Percentiles rank a stretch among this genome's conserved stretches.
These are phyloP conservation scores for Mustela erminea DNA, from an alignment of 2,797 vertebrate genomes.

Conservation along the genomic window DNA sequence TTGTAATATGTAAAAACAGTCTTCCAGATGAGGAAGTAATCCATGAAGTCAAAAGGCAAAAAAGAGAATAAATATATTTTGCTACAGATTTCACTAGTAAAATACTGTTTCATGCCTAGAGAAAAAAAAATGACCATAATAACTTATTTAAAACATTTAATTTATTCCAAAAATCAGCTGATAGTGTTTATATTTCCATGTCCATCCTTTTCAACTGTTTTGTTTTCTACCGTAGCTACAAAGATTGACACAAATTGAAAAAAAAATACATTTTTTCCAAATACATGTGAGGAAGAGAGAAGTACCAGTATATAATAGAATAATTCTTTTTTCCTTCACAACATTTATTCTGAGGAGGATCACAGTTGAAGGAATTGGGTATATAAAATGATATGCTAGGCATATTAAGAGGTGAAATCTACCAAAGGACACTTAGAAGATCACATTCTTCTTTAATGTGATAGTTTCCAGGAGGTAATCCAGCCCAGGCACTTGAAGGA, in stretches of 20 bases:
- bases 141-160: not conserved
- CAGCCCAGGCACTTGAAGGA: not conserved
- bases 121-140: not conserved
- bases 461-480: not conserved
- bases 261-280: not conserved
- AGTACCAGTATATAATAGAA: not conserved
- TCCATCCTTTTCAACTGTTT: not conserved
- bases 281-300: not conserved
- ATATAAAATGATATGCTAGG: not conserved
- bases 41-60: not conserved
- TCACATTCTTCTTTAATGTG: not conserved
- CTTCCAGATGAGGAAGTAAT: not conserved
- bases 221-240: not conserved
- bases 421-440: not conserved
- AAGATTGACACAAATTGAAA: not conserved
- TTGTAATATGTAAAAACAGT: not conserved
- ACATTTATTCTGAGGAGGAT: not conserved
- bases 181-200: not conserved
- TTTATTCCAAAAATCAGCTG: not conserved
- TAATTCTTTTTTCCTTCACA: not conserved
- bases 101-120: not conserved
- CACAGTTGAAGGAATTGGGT: slow-evolving; percentile 18
- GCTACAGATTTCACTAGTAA: not conserved
- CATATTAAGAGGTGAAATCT: not conserved
- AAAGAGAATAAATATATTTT: not conserved